Conservation (phyloP, 2,888 invertebrate species). For the Patella pellucida region DNA sequence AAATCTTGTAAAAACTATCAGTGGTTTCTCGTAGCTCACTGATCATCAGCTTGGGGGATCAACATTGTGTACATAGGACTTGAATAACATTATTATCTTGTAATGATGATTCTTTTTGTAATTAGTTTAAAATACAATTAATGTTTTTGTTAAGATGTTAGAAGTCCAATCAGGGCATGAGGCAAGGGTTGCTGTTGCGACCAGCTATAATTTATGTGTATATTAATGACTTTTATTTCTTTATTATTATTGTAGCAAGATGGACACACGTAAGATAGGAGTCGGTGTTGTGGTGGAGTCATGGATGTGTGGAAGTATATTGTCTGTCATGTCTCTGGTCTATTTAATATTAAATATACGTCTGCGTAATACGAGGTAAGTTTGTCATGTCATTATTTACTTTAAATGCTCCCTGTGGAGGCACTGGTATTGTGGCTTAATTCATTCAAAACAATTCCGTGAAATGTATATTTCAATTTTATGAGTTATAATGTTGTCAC, state of each 20-base stretch:
- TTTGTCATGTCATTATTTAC: neutral
- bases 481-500: too few relatives aligned
- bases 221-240: neutral
- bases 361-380: slow-evolving; percentile 60
- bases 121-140: neutral
- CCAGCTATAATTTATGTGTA: neutral
- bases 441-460: too few relatives aligned
- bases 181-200: neutral
- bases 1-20: neutral
- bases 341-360: slow-evolving; percentile 63
- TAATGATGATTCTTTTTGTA: neutral
- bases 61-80: too few relatives aligned
- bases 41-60: too few relatives aligned
- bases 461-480: too few relatives aligned
- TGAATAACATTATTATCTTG: neutral
- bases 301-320: slow-evolving; percentile 53
- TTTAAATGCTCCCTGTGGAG: neutral
- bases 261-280: slow-evolving; percentile 32
- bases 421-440: too few relatives aligned
- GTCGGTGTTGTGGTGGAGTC: slow-evolving; percentile 53
- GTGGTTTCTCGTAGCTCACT: neutral
- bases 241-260: neutral
- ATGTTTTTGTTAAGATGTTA: neutral
- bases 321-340: slow-evolving; percentile 54
- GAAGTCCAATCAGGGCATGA: neutral